Percentiles rank a stretch among this genome's conserved stretches.
Evolutionary conservation across 37 sponge, comb jelly and placozoan genomes (phyloP).

Genomic region (Hormiphora californensis): DNA sequence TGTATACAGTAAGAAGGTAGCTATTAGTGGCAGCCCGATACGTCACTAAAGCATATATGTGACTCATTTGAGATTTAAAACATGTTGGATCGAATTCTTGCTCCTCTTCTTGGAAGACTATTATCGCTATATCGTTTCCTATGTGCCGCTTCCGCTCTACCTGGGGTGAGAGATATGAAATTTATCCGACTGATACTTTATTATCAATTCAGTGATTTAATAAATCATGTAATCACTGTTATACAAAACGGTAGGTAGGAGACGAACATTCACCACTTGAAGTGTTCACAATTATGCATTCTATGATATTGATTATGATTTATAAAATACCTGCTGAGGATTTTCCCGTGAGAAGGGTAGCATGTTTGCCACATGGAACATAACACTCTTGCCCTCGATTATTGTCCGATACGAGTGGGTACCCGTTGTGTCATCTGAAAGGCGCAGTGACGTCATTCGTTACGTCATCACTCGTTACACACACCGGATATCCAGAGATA

Average conservation of each 20-base stretch:
- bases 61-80: conserved; percentile 26
- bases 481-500: too few relatives aligned
- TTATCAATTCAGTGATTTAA: too few relatives aligned
- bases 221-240: too few relatives aligned
- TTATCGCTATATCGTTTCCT: conserved; percentile 36
- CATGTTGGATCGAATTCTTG: conserved; percentile 52
- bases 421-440: conserved; percentile 86
- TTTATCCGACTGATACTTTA: too few relatives aligned
- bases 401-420: conserved; percentile 73
- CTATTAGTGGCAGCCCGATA: neutral
- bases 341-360: conserved; percentile 77
- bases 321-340: conserved; percentile 90
- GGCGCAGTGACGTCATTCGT: too few relatives aligned
- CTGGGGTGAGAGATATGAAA: too few relatives aligned
- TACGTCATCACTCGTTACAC: too few relatives aligned
- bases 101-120: conserved; percentile 49
- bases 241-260: too few relatives aligned
- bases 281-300: too few relatives aligned
- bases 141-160: conserved; percentile 46
- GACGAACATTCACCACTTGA: too few relatives aligned
- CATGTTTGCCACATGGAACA: conserved; percentile 96
- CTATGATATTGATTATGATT: too few relatives aligned
- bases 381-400: conserved; percentile 70
- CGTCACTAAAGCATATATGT: conserved; percentile 34
- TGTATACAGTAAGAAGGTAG: conserved; percentile 25